Evolutionary conservation across 2,888 invertebrate species (phyloP).

Genomic region (Amphipoea lucens): DNA sequence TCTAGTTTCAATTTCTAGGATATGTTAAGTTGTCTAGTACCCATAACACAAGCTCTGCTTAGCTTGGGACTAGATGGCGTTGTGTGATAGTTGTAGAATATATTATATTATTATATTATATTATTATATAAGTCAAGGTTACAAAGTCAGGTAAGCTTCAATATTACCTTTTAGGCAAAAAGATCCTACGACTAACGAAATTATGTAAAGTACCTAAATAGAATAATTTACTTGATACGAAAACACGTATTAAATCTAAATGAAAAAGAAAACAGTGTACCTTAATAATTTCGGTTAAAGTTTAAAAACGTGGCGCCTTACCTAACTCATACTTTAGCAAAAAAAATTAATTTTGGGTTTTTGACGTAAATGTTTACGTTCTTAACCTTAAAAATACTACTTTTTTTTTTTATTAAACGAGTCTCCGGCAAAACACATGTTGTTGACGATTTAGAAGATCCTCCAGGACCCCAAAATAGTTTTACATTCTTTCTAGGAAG

Average conservation of each 20-base stretch:
- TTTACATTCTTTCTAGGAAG: background rate
- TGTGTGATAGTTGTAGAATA: too few relatives aligned
- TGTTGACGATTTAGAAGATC: background rate
- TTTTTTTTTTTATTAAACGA: too few relatives aligned
- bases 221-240: background rate
- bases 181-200: background rate
- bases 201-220: background rate
- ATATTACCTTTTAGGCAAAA: background rate
- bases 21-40: too few relatives aligned
- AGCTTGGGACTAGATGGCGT: too few relatives aligned
- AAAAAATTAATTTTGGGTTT: background rate
- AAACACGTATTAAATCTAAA: background rate
- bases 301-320: background rate
- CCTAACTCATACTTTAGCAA: background rate
- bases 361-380: background rate
- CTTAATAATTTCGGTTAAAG: background rate
- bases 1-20: background rate
- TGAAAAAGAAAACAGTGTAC: background rate
- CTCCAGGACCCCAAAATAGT: background rate
- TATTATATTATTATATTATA: too few relatives aligned
- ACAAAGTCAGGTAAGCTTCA: background rate
- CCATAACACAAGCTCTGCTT: too few relatives aligned
- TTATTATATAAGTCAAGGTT: too few relatives aligned
- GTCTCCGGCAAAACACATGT: background rate
- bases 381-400: background rate